Base-by-base conservation (phyloP, 1,140 invertebrate genomes). In the Micrasema longulum region DNA sequence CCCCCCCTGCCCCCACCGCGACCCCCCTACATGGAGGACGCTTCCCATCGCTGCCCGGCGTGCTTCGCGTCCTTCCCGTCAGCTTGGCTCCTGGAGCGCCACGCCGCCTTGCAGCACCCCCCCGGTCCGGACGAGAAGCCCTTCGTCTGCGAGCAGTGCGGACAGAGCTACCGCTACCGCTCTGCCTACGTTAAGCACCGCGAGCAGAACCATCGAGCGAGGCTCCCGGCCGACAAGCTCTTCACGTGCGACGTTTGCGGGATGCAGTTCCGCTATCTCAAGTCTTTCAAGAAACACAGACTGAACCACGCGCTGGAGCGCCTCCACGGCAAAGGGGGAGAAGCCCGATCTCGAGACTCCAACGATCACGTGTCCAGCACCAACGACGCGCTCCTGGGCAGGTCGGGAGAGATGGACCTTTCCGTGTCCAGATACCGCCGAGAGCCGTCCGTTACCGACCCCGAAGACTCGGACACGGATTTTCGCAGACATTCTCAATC, bases 101-200 rank as follows among this genome's bases (percentile, higher is more conserved):
- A 94, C 76, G 91, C 91, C 0, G 88, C 92, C 0, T 81, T 94
- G 0, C 93, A 95, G 78, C 93, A 95, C 80, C 85, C 87, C 14
- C 81, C 83, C 0, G 87, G 87, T 48, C 79, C 83, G 71, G 90
- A 93, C 75, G 93, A 95, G 79, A 96, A 95, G 78, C 93, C 93
- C n/a, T 95, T 95, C 83, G 93, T 94, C 9, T 96, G 94, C 83
- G 93, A 95, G 77, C 93, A 95, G 78, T 96, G 94, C 81, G 94
- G 94, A 7, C 94, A 96, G 77, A 93, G 92, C 76, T 96, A 96
- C 81, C 89, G 93, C 72, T 95, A 95, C 78, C 88, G 93, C 50
- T 95, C 93, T 16, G 93, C 93, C 6, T 96, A 94, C 81, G 91
- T 94, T 35, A 94, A 95, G 77, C 94, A 95, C 79, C 89, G 93